Evolutionary conservation across 2,113 vertebrate species (phyloP), one percentile per base, ranked within the genome.

Genomic region (Phylloscopus trochilus): DNA sequence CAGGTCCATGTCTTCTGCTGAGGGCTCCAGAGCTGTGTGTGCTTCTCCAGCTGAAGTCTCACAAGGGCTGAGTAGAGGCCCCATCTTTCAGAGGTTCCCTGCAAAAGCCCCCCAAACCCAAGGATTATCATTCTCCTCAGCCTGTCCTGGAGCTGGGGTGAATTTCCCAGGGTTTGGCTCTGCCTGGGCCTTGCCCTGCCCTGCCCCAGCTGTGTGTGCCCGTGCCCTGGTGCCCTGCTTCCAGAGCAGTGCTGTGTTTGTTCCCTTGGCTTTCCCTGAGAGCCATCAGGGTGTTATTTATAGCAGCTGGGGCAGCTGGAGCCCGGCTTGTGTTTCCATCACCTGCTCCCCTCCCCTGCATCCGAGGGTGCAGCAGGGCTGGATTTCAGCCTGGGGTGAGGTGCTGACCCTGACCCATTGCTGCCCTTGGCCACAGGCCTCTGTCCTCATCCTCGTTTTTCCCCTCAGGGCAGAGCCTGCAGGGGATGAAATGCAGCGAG

Each of bases 301-400:
- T 96, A 90, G 89, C 75, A 64, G 43, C 60, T 3, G 2, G 59
- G 59, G 86, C 90, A 96, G 92, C 92, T 95, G 95, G 75, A 89
- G 55, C 68, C 51, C 9, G 14, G 43, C 44, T 96, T 81, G 64
- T 56, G 90, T 97, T 96, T 90, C 96, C 83, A 35, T 88, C 94
- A 89, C 82, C 92, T 96, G 90, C 90, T 92, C 21, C 59, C 68
- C 44, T 76, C 23, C 33, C 56, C 91, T 80, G 47, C 47, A 19
- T 30, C 4, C 1, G 4, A 44, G 73, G 72, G n/a, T 37, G 83
- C 47, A 59, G 43, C 49, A 16, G 74, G 74, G 78, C 66, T 91
- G 82, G 59, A 15, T 93, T 94, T 80, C 35, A 74, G 37, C 18
- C 39, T 23, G 33, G 73, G 63, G 8, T 69, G 49, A 47, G 81